A percentile compares a stretch with the other conserved stretches of the same genome.
phyloP scores from a whole-genome alignment of 2,113 vertebrate species.

The Zapus hudsonius region DNA sequence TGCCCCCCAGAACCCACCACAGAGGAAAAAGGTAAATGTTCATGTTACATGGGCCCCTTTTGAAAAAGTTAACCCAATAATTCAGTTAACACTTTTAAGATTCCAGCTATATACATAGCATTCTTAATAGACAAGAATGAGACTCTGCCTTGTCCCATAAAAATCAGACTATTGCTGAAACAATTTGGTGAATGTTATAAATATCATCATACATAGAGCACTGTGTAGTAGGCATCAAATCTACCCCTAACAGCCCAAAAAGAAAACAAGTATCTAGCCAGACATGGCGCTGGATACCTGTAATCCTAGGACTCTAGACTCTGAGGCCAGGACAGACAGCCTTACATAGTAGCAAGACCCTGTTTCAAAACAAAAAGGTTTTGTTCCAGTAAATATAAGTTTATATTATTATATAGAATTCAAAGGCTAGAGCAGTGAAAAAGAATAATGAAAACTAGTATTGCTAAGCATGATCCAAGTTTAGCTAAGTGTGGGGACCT shows the following conservation, averaged over 20 bases:
- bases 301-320: neutral
- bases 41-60: neutral
- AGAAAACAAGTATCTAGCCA: neutral
- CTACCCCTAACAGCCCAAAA: neutral
- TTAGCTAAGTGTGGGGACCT: neutral
- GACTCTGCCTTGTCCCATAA: neutral
- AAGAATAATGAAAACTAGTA: neutral
- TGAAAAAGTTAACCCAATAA: conserved; percentile 16
- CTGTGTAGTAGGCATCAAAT: neutral
- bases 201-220: neutral
- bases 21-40: conserved; percentile 96
- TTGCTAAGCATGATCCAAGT: neutral
- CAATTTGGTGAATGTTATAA: neutral
- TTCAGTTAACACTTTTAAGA: neutral
- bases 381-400: no score
- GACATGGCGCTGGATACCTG: neutral
- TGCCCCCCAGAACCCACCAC: conserved; percentile 94
- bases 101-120: neutral
- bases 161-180: conserved; percentile 1
- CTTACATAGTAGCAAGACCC: neutral
- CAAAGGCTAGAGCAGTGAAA: conserved; percentile 4
- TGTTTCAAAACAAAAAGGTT: no score
- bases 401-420: neutral
- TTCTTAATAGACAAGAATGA: no score
- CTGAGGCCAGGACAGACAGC: neutral